A percentile compares a stretch with the other conserved stretches of the same genome.
phyloP scores from a whole-genome alignment of 1,140 invertebrate genomes.

The Dicyema japonicum region DNA sequence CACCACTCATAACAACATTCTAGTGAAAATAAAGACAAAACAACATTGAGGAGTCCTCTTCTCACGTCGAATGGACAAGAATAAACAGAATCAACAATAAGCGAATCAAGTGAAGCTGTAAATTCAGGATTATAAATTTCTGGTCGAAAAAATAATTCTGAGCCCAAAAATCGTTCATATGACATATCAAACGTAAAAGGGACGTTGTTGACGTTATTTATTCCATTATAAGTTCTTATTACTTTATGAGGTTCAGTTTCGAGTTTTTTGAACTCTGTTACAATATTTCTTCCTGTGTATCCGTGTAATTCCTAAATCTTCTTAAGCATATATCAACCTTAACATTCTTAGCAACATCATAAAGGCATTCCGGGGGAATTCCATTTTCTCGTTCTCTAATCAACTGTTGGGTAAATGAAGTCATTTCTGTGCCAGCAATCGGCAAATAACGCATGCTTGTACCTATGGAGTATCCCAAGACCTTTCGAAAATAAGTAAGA shows the following conservation, averaged over 20 bases:
- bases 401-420: constrained; percentile 87
- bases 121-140: too few relatives aligned
- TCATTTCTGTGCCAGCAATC: constrained; percentile 90
- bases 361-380: constrained; percentile 85
- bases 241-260: constrained; percentile 68
- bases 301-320: too few relatives aligned
- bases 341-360: constrained; percentile 92
- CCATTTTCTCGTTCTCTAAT: constrained; percentile 73
- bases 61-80: too few relatives aligned
- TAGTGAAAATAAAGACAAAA: too few relatives aligned
- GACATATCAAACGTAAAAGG: constrained; percentile 78
- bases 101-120: too few relatives aligned
- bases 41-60: too few relatives aligned
- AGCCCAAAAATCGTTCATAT: constrained; percentile 82
- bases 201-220: constrained; percentile 71
- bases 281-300: too few relatives aligned
- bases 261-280: constrained; percentile 94
- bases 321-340: too few relatives aligned
- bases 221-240: constrained; percentile 62
- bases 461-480: constrained; percentile 93
- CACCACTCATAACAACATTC: constrained; percentile 90
- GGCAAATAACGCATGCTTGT: constrained; percentile 99
- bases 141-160: constrained; percentile 98
- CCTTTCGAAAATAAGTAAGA: too few relatives aligned
- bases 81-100: too few relatives aligned